Conservation (phyloP, 1,140 invertebrate genomes). For the Ostrea denselamellosa region DNA sequence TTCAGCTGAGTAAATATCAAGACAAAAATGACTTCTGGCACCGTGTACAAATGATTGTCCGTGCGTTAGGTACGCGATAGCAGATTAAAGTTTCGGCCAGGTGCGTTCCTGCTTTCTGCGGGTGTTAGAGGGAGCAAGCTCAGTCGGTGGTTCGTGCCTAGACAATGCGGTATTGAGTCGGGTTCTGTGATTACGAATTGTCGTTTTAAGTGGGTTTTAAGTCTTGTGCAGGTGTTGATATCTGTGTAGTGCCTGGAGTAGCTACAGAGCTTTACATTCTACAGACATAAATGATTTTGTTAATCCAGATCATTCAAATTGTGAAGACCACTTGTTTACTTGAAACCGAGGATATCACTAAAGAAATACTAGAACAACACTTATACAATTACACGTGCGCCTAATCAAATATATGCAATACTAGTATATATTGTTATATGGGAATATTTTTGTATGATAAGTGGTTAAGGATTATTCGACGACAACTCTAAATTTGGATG, state of each 20-base stretch:
- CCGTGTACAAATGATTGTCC: not conserved
- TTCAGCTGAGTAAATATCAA: not conserved
- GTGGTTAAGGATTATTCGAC: too few relatives aligned
- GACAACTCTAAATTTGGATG: too few relatives aligned
- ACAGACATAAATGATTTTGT: conserved; percentile 13
- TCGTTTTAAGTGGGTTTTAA: conserved; percentile 36
- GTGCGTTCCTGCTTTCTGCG: not conserved
- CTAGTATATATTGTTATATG: not conserved
- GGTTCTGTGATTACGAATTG: conserved; percentile 14
- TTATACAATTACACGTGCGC: not conserved
- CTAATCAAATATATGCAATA: not conserved
- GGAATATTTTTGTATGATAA: too few relatives aligned
- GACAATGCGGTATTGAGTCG: conserved; percentile 9
- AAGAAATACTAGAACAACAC: not conserved
- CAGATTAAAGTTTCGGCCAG: conserved; percentile 23
- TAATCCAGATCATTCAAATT: not conserved
- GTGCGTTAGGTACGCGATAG: not conserved
- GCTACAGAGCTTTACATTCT: not conserved
- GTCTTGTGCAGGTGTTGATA: conserved; percentile 29
- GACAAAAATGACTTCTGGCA: not conserved
- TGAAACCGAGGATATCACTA: not conserved
- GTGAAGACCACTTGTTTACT: conserved; percentile 16
- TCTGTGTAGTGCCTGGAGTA: conserved; percentile 1
- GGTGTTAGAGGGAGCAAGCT: not conserved
- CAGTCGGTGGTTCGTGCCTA: not conserved